Percentiles rank a stretch among this genome's conserved stretches.
phyloP scores from a whole-genome alignment of 1,140 invertebrate genomes.

The Sycobia sp. region DNA sequence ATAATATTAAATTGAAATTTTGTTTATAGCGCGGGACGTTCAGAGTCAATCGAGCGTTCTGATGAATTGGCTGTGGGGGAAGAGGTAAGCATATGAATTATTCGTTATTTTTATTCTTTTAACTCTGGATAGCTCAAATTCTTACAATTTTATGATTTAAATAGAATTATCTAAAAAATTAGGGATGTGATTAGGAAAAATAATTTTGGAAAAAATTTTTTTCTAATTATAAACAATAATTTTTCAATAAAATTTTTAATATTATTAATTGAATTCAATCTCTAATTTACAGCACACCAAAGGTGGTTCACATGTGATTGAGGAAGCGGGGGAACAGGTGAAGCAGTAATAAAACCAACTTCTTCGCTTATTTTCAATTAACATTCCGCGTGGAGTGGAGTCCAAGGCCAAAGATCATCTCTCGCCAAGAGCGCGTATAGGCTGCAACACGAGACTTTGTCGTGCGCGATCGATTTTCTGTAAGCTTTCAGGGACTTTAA shows the following conservation, averaged over 20 bases:
- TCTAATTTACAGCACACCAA: slow-evolving; percentile 53
- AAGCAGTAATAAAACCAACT: slow-evolving; percentile 9
- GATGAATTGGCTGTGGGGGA: slow-evolving; percentile 79
- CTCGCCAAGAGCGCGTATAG: slow-evolving; percentile 1
- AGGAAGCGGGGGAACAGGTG: slow-evolving; percentile 25
- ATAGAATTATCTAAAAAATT: too few species aligned
- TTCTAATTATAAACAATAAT: too few species aligned
- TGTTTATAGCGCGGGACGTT: slow-evolving; percentile 76
- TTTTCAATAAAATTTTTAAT: not conserved
- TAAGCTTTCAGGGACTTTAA: not conserved
- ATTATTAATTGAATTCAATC: not conserved
- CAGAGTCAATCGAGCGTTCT: slow-evolving; percentile 78
- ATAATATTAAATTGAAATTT: too few species aligned
- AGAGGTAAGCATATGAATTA: slow-evolving; percentile 49
- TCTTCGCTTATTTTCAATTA: slow-evolving; percentile 11
- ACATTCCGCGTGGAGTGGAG: slow-evolving; percentile 11
- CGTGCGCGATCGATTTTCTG: slow-evolving; percentile 19
- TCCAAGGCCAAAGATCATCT: slow-evolving; percentile 25
- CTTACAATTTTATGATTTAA: too few species aligned
- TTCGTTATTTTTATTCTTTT: not conserved
- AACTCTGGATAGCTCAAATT: too few species aligned
- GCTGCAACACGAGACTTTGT: not conserved
- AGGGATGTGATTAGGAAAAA: too few species aligned
- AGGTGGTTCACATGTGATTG: slow-evolving; percentile 61
- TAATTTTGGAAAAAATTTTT: too few species aligned